Percentiles rank a stretch among this genome's conserved stretches.
These are phyloP conservation scores for Sabellastarte sp. DNA, from an alignment of 2,888 invertebrate species.

Conservation along the genomic window DNA sequence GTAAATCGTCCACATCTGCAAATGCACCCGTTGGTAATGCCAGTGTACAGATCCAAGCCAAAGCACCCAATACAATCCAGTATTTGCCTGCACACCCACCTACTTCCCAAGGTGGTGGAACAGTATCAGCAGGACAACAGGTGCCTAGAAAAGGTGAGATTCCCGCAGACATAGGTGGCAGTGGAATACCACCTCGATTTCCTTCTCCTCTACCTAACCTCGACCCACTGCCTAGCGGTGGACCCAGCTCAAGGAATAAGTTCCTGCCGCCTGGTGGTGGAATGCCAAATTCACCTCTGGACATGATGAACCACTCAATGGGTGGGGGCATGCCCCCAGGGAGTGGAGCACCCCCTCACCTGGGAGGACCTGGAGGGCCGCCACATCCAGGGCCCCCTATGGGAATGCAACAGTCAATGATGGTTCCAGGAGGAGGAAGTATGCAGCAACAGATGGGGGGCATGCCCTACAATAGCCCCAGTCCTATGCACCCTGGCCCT, in stretches of 20 bases:
- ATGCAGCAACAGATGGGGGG: constrained; percentile 7
- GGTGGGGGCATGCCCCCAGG: constrained; percentile 1
- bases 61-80: constrained; percentile 96
- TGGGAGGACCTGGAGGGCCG: neutral
- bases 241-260: too few relatives aligned
- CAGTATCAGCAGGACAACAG: constrained; percentile 6
- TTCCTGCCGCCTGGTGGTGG: neutral
- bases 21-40: constrained; percentile 67
- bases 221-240: neutral
- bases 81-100: constrained; percentile 81
- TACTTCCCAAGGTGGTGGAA: neutral
- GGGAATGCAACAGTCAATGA: constrained; percentile 36
- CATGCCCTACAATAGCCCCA: constrained; percentile 1
- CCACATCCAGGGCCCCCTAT: constrained; percentile 2
- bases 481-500: constrained; percentile 13
- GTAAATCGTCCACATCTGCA: too few relatives aligned
- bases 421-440: constrained; percentile 28
- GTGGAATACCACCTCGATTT: neutral
- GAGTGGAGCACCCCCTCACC: neutral
- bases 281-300: neutral
- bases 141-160: constrained; percentile 1
- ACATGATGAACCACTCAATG: neutral
- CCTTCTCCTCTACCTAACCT: constrained; percentile 8
- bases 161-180: neutral
- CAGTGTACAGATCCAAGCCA: constrained; percentile 87